Evolutionary conservation across 1,140 invertebrate species (phyloP), one percentile per base, ranked within the genome.

Genomic region (Sycophaga agraensis): DNA sequence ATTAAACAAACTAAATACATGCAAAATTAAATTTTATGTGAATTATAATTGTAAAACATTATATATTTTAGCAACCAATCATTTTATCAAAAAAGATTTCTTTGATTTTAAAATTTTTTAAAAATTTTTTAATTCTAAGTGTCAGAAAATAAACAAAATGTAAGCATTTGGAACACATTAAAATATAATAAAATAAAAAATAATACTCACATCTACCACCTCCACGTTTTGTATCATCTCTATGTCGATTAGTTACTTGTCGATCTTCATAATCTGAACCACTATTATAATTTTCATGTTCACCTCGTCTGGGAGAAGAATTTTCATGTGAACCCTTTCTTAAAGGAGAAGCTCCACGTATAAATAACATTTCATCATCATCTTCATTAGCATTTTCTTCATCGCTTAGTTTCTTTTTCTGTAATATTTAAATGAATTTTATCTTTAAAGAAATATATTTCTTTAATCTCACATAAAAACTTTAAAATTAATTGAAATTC

Each of bases 361-460:
- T 83, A 73, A 89, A 91, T 69, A 92, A 78, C 86, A 90, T 88
- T 72, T 91, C 89, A 67, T 87, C 88, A 69, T 92, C 90, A 72
- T 90, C 88, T 49, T 89, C 84, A 64, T 87, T 86, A 50, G 84
- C 82, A 26, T 84, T 83, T 63, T 82, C 83, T 3, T 76, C 79
- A 49, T 72, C 81, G 58, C 77, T 79, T 14, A 74, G 40, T 55
- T 74, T 77, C 60, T 76, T 67, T 51, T 72, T 80, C 78, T 81
- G 35, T 34, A 68, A 69, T 45, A 14, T 39, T 39, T 39, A 39
- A 39, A 39, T 9, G n/a, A 39, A n/a, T 39, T 39, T 8, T 39
- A 11, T 9, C n/a, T 8, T 39, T 39, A 3, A 39, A 9, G 35
- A 39, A 8, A 39, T 39, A 39, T 31, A 31, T 6, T 31, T 31